These are phyloP conservation scores for Hypanus sabinus DNA, from an alignment of 2,113 vertebrate genomes.

Conservation along the genomic window DNA sequence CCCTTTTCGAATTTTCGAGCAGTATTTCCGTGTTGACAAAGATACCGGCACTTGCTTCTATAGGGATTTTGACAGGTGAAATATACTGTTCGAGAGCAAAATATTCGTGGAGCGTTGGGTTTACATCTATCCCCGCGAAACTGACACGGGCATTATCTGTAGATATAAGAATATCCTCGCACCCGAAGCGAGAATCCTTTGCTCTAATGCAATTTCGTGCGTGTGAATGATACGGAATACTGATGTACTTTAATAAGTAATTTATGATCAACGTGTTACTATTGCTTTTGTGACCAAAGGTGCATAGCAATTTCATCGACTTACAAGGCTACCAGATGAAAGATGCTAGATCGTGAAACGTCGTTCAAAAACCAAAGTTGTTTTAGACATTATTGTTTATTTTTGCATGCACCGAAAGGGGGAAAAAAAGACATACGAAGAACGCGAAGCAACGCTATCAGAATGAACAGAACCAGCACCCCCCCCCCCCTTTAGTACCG, in stretches of 20 bases:
- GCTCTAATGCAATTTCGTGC: not conserved
- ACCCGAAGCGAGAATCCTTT: not conserved
- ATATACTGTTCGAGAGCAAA: not conserved
- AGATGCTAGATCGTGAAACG: not conserved
- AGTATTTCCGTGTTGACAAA: not conserved
- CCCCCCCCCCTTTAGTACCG: not conserved
- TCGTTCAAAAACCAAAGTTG: not conserved
- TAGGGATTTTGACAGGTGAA: not conserved
- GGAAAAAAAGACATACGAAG: too few relatives aligned
- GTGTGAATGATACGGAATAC: not conserved
- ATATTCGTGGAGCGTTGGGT: not conserved
- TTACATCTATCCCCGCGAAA: not conserved
- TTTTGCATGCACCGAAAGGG: not conserved
- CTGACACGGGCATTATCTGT: not conserved
- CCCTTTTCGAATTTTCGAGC: not conserved
- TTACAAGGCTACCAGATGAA: not conserved
- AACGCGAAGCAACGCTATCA: not conserved
- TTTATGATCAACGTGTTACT: not conserved
- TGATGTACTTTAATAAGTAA: not conserved
- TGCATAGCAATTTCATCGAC: not conserved
- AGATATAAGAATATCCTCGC: not conserved
- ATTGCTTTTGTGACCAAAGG: not conserved
- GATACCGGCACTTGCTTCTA: not conserved
- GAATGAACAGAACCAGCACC: not conserved
- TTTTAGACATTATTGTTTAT: not conserved